These are phyloP conservation scores for Malurus melanocephalus DNA, from an alignment of 2,113 vertebrate species.

Conservation along the genomic window DNA sequence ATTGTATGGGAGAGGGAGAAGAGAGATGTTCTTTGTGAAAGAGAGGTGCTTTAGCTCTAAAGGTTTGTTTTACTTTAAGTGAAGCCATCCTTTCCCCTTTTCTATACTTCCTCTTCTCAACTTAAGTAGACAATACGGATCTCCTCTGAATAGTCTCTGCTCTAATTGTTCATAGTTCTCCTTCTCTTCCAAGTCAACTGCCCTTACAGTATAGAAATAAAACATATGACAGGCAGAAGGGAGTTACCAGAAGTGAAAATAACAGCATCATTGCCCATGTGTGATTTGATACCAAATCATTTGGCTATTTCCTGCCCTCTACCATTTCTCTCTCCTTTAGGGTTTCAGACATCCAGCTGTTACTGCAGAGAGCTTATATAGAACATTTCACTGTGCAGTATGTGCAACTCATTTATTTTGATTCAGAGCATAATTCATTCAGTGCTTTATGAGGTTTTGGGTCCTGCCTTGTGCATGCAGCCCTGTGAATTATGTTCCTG, in stretches of 20 bases:
- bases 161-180: neutral
- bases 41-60: neutral
- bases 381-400: neutral
- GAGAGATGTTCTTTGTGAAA: neutral
- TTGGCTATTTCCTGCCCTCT: neutral
- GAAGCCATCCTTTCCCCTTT: neutral
- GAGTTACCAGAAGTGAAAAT: neutral
- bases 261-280: neutral
- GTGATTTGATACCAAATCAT: neutral
- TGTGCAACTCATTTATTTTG: neutral
- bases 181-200: neutral
- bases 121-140: neutral
- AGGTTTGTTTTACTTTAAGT: neutral
- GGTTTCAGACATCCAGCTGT: neutral
- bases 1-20: neutral
- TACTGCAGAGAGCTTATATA: neutral
- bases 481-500: neutral
- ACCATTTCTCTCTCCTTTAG: neutral
- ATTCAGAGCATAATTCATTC: neutral
- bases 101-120: neutral
- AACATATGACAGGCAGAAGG: neutral
- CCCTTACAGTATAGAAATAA: neutral
- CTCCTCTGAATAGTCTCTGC: neutral
- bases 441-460: neutral
- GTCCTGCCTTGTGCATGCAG: neutral